Evolutionary conservation across 2,113 vertebrate species (phyloP).

Genomic region (Hydrolagus affinis): DNA sequence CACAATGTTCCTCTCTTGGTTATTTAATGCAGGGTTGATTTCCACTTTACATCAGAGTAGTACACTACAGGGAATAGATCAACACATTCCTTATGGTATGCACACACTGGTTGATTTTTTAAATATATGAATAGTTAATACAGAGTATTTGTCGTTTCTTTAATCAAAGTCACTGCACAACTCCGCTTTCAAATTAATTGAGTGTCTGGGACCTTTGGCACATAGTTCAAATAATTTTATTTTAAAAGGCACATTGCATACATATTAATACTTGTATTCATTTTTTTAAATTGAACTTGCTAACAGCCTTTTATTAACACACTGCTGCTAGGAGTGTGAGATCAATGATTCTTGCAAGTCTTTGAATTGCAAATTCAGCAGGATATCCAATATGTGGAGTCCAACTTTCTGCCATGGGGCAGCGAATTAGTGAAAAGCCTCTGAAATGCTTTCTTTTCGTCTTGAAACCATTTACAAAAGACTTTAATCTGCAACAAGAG

Average conservation of each 20-base stretch:
- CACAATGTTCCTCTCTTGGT: not conserved
- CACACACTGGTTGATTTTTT: not conserved
- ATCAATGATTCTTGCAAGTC: not conserved
- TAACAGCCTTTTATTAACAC: not conserved
- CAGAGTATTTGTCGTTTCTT: not conserved
- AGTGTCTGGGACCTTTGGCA: not conserved
- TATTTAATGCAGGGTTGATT: not conserved
- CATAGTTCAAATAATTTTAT: not conserved
- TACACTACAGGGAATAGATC: not conserved
- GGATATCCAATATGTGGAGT: not conserved
- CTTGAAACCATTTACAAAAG: not conserved
- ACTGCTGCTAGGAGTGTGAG: not conserved
- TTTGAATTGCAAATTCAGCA: not conserved
- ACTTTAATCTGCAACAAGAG: not conserved
- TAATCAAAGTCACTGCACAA: not conserved
- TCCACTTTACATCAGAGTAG: not conserved
- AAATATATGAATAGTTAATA: not conserved
- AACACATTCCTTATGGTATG: not conserved
- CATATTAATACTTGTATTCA: not conserved
- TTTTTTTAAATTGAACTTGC: not conserved
- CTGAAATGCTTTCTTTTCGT: not conserved
- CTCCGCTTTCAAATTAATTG: not conserved
- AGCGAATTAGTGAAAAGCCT: not conserved
- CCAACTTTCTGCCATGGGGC: too few relatives aligned
- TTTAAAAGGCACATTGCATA: not conserved